Evolutionary conservation across 2,888 invertebrate genomes (phyloP).

Genomic region (Caradrina kadenii): DNA sequence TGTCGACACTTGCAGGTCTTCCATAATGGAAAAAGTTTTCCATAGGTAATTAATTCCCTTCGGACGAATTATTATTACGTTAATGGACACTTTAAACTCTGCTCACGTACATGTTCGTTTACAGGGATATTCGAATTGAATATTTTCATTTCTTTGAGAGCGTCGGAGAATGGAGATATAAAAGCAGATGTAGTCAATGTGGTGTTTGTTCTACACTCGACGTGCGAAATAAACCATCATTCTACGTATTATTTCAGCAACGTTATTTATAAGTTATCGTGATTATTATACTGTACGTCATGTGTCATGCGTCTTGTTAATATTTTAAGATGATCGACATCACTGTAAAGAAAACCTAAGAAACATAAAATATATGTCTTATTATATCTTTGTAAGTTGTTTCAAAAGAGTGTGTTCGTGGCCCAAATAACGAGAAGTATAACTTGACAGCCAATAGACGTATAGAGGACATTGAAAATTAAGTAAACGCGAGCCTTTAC

Average conservation of each 20-base stretch:
- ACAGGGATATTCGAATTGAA: slow-evolving; percentile 37
- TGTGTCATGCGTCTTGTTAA: too few relatives aligned
- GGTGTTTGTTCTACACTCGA: slow-evolving; percentile 10
- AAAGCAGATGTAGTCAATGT: slow-evolving; percentile 27
- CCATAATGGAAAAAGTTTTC: slow-evolving; percentile 77
- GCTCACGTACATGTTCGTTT: slow-evolving; percentile 52
- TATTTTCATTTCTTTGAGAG: slow-evolving; percentile 46
- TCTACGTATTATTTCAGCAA: neutral
- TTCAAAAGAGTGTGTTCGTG: neutral
- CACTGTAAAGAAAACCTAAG: neutral
- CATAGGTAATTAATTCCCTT: slow-evolving; percentile 74
- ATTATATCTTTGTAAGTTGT: slow-evolving; percentile 5
- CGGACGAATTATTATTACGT: slow-evolving; percentile 63
- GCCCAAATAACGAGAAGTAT: slow-evolving; percentile 9
- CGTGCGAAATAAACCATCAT: slow-evolving; percentile 14
- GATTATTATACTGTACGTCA: neutral
- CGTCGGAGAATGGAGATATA: slow-evolving; percentile 21
- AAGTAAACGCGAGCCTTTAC: slow-evolving; percentile 16
- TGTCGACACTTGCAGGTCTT: slow-evolving; percentile 65
- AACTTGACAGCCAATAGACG: slow-evolving; percentile 38
- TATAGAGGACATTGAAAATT: slow-evolving; percentile 24
- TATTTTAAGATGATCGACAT: neutral
- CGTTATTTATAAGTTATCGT: neutral
- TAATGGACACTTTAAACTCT: slow-evolving; percentile 61
- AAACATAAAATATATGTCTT: neutral